Percentiles rank a stretch among this genome's conserved stretches.
Evolutionary conservation across 2,113 vertebrate genomes (phyloP).

Genomic region (Nothobranchius furzeri): DNA sequence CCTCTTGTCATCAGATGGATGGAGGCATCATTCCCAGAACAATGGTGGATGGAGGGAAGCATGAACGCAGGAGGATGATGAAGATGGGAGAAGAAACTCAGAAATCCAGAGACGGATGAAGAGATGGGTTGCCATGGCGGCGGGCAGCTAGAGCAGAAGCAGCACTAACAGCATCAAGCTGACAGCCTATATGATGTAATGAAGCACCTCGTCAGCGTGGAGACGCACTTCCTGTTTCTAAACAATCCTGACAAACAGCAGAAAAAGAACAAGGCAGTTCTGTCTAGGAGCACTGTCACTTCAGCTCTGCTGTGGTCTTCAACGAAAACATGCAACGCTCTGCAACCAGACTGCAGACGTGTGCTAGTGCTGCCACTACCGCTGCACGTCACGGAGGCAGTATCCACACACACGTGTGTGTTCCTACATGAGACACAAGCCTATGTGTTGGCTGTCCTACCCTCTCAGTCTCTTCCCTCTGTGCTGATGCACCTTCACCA

Average conservation of each 20-base stretch:
- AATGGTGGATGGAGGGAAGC: constrained; percentile 20
- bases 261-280: constrained; percentile 53
- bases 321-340: constrained; percentile 48
- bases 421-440: constrained; percentile 16
- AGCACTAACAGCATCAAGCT: constrained; percentile 37
- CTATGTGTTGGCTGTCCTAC: constrained; percentile 38
- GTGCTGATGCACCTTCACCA: constrained; percentile 27
- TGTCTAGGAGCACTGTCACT: constrained; percentile 62
- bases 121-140: constrained; percentile 1
- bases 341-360: constrained; percentile 55
- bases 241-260: constrained; percentile 31
- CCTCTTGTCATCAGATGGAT: constrained; percentile 81
- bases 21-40: constrained; percentile 73
- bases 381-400: constrained; percentile 41
- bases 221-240: constrained; percentile 15
- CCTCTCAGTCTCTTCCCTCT: constrained; percentile 24
- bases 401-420: constrained; percentile 17
- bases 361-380: constrained; percentile 52
- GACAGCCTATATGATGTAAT: constrained; percentile 12
- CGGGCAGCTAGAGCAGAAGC: constrained; percentile 26
- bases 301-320: constrained; percentile 25
- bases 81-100: constrained; percentile 14
- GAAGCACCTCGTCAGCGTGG: constrained; percentile 42
- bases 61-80: constrained; percentile 35
- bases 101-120: constrained; percentile 15